phyloP scores from a whole-genome alignment of 92 coral and sea anemone species.

The Plumapathes pennacea region DNA sequence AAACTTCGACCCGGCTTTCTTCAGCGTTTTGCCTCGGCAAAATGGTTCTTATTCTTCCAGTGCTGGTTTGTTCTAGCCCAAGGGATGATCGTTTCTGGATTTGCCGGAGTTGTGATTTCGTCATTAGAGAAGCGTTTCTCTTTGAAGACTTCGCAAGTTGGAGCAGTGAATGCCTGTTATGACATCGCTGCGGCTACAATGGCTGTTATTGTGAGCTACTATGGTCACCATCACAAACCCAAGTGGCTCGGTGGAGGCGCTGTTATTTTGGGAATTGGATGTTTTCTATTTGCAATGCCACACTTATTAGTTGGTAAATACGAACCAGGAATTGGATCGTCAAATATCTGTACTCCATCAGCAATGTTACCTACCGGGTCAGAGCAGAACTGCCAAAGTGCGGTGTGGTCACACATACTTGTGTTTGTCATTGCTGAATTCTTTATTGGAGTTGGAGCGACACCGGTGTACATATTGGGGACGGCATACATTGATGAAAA shows the following conservation, averaged over 20 bases:
- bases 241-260: slow-evolving; percentile 96
- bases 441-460: slow-evolving; percentile 93
- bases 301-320: slow-evolving; percentile 75
- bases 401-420: slow-evolving; percentile 83
- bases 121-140: slow-evolving; percentile 89
- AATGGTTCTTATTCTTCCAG: slow-evolving; percentile 88
- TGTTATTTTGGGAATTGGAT: slow-evolving; percentile 77
- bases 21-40: slow-evolving; percentile 70
- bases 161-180: slow-evolving; percentile 75
- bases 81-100: slow-evolving; percentile 91
- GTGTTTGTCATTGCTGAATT: slow-evolving; percentile 87
- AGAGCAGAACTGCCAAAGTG: slow-evolving; percentile 52
- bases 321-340: slow-evolving; percentile 52
- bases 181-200: slow-evolving; percentile 83
- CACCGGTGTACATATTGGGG: slow-evolving; percentile 91
- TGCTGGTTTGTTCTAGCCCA: slow-evolving; percentile 87
- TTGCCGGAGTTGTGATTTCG: slow-evolving; percentile 86
- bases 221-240: slow-evolving; percentile 93
- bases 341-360: slow-evolving; percentile 60
- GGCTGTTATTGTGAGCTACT: slow-evolving; percentile 89
- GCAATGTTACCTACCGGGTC: slow-evolving; percentile 13
- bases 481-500: slow-evolving; percentile 89
- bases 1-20: slow-evolving; percentile 55
- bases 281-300: slow-evolving; percentile 89
- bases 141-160: slow-evolving; percentile 77